Evolutionary conservation across 2,113 vertebrate genomes (phyloP).

Genomic region (Ctenomys sociabilis): DNA sequence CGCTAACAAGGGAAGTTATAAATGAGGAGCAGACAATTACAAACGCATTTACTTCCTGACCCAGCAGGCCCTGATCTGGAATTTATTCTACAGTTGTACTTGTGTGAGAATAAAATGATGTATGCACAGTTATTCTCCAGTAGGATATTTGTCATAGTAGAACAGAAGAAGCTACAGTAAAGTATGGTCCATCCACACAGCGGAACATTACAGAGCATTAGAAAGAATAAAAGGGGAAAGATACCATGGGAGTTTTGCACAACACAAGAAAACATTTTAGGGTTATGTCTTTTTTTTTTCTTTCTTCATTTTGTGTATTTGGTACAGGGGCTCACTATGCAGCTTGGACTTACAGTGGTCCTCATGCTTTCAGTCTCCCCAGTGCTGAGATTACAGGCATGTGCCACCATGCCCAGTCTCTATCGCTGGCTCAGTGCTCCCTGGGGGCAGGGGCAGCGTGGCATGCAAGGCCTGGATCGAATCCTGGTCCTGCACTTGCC

Average conservation of each 20-base stretch:
- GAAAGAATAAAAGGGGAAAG: neutral
- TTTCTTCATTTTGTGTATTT: no score
- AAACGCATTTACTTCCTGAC: neutral
- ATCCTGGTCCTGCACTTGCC: no score
- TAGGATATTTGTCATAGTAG: neutral
- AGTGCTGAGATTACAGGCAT: no score
- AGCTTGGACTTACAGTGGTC: no score
- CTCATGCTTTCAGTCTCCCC: no score
- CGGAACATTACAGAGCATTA: neutral
- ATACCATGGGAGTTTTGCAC: no score
- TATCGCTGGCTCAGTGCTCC: no score
- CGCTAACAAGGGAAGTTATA: neutral
- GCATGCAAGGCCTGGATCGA: no score
- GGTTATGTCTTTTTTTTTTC: neutral
- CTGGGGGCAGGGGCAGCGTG: no score
- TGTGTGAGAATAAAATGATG: neutral
- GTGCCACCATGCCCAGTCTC: no score
- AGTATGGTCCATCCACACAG: rapidly evolving
- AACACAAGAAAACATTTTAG: neutral
- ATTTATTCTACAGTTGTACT: neutral
- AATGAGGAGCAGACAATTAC: neutral
- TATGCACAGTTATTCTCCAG: neutral
- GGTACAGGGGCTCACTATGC: no score
- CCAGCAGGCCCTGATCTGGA: neutral
- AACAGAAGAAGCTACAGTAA: neutral